These are phyloP conservation scores for Limenitis camilla DNA, from an alignment of 2,888 invertebrate species.

Conservation along the genomic window DNA sequence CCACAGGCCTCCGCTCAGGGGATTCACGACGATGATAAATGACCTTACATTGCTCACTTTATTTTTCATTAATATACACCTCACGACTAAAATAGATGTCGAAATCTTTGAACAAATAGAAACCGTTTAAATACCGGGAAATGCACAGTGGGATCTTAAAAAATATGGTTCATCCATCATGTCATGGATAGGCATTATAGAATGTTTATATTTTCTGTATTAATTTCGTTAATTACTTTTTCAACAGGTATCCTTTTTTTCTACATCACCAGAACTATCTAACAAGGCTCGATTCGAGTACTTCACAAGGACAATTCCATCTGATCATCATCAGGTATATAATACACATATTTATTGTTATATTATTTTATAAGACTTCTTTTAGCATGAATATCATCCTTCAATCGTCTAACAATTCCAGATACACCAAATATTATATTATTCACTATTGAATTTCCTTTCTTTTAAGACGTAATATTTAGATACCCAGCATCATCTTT, in stretches of 20 bases:
- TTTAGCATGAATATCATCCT: no score
- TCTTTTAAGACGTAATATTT: no score
- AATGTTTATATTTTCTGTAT: neutral
- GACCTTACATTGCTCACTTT: neutral
- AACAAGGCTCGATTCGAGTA: slow-evolving; percentile 96
- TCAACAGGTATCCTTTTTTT: slow-evolving; percentile 93
- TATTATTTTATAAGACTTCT: neutral
- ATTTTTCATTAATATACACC: slow-evolving; percentile 8
- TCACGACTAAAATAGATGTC: neutral
- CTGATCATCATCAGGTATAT: slow-evolving; percentile 87
- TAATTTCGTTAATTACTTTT: neutral
- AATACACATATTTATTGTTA: neutral
- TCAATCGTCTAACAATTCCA: no score
- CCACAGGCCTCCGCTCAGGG: neutral
- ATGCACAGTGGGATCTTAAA: no score
- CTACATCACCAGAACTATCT: slow-evolving; percentile 94
- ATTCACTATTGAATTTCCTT: no score
- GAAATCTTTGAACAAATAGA: slow-evolving; percentile 1
- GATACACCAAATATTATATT: no score
- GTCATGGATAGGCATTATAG: no score
- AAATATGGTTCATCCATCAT: no score
- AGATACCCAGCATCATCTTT: no score
- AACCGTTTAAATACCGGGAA: no score
- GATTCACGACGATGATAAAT: slow-evolving; percentile 5
- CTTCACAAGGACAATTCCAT: slow-evolving; percentile 95